Conservation (phyloP, 1,140 invertebrate species). For the Neoseiulus cucumeris region DNA sequence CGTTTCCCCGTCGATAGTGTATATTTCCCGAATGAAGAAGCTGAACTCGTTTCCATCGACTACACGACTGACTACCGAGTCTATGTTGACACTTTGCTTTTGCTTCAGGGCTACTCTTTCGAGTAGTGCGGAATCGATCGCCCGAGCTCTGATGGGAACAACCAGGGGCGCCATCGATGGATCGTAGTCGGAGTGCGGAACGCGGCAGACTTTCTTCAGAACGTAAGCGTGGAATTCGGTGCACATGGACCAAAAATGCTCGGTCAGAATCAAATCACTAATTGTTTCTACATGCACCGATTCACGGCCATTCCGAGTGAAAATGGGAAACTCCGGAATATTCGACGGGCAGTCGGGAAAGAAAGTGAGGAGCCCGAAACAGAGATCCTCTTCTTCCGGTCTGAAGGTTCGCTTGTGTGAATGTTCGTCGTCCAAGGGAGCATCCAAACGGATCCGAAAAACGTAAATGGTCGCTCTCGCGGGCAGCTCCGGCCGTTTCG, state of each 20-base stretch:
- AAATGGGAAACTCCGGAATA: background rate
- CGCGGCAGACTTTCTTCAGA: background rate
- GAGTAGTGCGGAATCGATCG: background rate
- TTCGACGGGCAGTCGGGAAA: background rate
- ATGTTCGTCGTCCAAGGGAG: background rate
- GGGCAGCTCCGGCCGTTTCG: background rate
- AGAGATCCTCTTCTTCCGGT: background rate
- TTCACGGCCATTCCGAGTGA: background rate
- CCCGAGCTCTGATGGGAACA: background rate
- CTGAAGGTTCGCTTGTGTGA: background rate
- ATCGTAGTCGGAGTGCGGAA: background rate
- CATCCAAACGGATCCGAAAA: background rate
- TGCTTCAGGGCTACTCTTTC: background rate
- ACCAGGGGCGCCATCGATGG: background rate
- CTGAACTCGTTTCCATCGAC: background rate
- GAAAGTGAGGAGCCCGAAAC: slow-evolving; percentile 4
- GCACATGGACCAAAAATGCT: background rate
- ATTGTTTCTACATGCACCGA: background rate
- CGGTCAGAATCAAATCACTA: background rate
- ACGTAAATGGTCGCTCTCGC: background rate
- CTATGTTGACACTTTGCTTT: background rate
- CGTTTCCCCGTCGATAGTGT: too few relatives aligned
- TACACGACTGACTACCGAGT: background rate
- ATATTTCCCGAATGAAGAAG: background rate
- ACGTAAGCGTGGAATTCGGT: background rate